Conservation (phyloP, 2,113 vertebrate species). For the Cacatua alba region DNA sequence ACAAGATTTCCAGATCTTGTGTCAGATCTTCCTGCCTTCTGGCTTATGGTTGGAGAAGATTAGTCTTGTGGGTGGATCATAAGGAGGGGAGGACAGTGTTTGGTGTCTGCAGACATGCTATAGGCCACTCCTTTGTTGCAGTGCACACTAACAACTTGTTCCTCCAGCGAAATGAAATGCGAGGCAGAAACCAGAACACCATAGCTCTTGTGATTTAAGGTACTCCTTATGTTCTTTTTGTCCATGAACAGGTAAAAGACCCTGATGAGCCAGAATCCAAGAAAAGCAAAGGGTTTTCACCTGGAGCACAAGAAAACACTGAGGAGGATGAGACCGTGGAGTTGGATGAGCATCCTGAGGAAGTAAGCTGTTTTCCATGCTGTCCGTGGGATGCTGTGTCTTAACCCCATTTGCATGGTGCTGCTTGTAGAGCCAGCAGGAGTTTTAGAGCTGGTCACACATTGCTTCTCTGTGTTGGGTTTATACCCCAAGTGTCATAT, state of each 20-base stretch:
- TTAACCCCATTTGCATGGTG: not conserved
- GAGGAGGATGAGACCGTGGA: conserved; percentile 54
- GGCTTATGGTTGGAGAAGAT: not conserved
- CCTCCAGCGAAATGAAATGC: not conserved
- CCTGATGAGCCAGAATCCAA: conserved; percentile 85
- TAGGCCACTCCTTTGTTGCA: not conserved
- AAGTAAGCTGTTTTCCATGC: conserved; percentile 73
- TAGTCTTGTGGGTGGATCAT: not conserved
- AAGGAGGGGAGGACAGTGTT: not conserved
- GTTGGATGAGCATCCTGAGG: conserved; percentile 78
- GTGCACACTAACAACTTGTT: not conserved
- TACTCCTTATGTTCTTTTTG: not conserved
- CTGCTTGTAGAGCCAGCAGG: not conserved
- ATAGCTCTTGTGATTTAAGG: not conserved
- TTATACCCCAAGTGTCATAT: not conserved
- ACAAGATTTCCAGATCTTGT: not conserved
- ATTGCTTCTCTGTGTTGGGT: not conserved
- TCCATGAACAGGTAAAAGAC: conserved; percentile 76
- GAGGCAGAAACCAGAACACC: not conserved
- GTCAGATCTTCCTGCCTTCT: not conserved
- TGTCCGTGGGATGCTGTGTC: not conserved
- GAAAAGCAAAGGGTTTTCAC: conserved; percentile 79
- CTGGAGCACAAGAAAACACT: conserved; percentile 22
- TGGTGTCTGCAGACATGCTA: not conserved
- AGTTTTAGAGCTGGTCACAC: not conserved